Conservation (phyloP, 2,113 vertebrate species). For the Lepisosteus osseus region DNA sequence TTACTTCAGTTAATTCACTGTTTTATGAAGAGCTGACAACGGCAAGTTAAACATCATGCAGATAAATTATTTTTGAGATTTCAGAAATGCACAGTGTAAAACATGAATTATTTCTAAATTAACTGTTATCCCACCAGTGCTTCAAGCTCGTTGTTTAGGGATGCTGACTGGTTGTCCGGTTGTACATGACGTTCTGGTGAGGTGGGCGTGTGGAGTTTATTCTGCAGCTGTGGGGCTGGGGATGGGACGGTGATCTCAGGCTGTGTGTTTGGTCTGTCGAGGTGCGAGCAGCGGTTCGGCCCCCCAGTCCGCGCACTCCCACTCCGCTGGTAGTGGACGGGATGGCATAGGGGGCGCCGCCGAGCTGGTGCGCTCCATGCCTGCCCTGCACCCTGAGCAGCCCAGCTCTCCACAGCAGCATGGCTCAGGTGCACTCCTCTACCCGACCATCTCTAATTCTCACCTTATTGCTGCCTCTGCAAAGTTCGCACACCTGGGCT, state of each 20-base stretch:
- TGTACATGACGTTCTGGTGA: background rate
- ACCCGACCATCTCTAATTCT: too few species aligned
- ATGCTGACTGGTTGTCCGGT: background rate
- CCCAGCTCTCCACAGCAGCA: background rate
- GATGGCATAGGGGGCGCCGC: background rate
- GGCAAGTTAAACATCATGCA: too few species aligned
- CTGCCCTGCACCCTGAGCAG: background rate
- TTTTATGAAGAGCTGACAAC: too few species aligned
- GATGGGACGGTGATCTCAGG: background rate
- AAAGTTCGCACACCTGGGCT: too few species aligned
- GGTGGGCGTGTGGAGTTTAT: background rate
- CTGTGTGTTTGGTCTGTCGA: constrained; percentile 6
- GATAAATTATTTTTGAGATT: too few species aligned
- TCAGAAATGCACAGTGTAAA: too few species aligned
- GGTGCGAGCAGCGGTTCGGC: constrained; percentile 1
- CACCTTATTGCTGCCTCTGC: too few species aligned
- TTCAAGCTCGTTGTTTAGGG: too few species aligned
- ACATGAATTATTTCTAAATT: too few species aligned
- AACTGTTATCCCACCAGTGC: too few species aligned
- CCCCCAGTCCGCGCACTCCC: background rate
- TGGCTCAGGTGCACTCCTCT: constrained; percentile 6
- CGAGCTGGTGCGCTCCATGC: background rate
- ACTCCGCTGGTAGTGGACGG: background rate
- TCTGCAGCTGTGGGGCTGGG: background rate
- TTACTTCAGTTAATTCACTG: too few species aligned